These are phyloP conservation scores for Arctocebus calabarensis DNA, from an alignment of 2,797 vertebrate species.

Conservation along the genomic window DNA sequence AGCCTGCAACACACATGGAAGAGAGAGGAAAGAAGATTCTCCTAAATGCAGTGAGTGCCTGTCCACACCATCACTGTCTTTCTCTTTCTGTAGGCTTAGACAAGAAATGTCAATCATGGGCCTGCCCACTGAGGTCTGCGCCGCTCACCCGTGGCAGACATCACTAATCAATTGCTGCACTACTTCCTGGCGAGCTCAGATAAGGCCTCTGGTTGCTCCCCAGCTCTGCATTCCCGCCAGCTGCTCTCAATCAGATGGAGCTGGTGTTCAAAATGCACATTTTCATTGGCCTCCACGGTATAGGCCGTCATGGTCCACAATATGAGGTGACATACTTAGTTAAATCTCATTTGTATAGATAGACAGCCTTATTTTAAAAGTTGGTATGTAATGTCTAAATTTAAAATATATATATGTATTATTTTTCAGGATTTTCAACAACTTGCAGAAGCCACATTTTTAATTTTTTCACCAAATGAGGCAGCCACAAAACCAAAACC, in stretches of 20 bases:
- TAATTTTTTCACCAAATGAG: not conserved
- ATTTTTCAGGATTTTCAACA: not conserved
- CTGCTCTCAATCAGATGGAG: not conserved
- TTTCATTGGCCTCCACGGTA: not conserved
- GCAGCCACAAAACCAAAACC: not conserved
- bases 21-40: rapidly evolving
- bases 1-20: rapidly evolving
- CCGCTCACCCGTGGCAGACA: not conserved
- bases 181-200: not conserved
- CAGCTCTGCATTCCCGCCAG: not conserved
- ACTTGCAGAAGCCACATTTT: not conserved
- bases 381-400: not conserved
- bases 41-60: not conserved
- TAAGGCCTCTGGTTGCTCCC: not conserved
- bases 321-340: not conserved
- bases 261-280: not conserved
- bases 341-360: not conserved
- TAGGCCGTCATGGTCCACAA: not conserved
- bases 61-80: rapidly evolving
- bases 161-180: not conserved
- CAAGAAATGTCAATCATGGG: no score
- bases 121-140: rapidly evolving
- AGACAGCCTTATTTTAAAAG: not conserved
- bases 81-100: not conserved
- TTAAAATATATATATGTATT: not conserved